A percentile compares a stretch with the other conserved stretches of the same genome.
These are phyloP conservation scores for Xenopus borealis DNA, from an alignment of 2,113 vertebrate genomes.

Conservation along the genomic window DNA sequence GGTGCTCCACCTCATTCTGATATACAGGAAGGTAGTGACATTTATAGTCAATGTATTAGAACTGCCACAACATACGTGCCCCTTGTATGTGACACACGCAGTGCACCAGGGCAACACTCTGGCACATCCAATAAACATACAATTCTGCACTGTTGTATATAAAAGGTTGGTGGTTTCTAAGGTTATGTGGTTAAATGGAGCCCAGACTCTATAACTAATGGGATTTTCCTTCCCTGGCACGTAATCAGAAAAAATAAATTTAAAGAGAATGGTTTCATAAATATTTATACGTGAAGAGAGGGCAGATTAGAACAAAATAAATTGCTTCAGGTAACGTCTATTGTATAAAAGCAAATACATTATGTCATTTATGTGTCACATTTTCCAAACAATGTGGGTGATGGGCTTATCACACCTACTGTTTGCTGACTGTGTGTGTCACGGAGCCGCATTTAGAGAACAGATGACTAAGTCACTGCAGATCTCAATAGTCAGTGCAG, in stretches of 20 bases:
- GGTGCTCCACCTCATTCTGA: too few species aligned
- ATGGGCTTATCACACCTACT: constrained; percentile 10
- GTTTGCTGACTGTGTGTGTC: constrained; percentile 2
- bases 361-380: constrained; percentile 31
- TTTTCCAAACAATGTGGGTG: constrained; percentile 29
- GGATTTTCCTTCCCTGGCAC: neutral
- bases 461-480: neutral
- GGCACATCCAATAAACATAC: neutral
- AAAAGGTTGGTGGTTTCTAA: neutral
- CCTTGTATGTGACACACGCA: too few species aligned
- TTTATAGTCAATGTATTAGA: too few species aligned
- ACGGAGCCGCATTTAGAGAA: neutral
- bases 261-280: constrained; percentile 20
- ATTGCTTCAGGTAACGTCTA: constrained; percentile 31
- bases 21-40: too few species aligned
- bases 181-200: too few species aligned
- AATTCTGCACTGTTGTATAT: neutral
- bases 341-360: constrained; percentile 23
- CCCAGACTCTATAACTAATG: neutral
- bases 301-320: constrained; percentile 33
- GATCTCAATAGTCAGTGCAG: neutral
- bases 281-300: constrained; percentile 21
- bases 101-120: neutral
- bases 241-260: constrained; percentile 38
- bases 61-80: too few species aligned